Base-by-base conservation (phyloP, 2,888 invertebrate species). In the Mactromeris polynyma region DNA sequence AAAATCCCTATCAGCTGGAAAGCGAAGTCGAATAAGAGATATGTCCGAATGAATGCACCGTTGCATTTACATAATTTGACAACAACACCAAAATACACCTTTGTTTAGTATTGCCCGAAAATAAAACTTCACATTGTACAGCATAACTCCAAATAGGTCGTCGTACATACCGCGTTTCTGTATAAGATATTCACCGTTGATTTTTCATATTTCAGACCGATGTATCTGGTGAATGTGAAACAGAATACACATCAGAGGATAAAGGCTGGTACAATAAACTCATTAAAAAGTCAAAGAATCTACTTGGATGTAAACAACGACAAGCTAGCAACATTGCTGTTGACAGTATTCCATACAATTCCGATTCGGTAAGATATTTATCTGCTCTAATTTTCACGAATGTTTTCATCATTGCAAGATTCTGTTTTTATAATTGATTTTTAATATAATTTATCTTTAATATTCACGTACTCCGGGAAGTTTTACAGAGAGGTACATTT, bases 181-280 rank as follows among this genome's bases (percentile, higher is more conserved):
- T 46, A n/a, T n/a, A n/a, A n/a, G 6, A 58, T 58, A 58, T 58
- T 58, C 2, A 26, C 1, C 1, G 14, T 26, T 58, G 26, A n/a
- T 58, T 11, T 33, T 19, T 33, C 7, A 40, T 21, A 17, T 78
- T 54, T 79, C 94, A 97, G 97, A 97, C 97, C 95, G 99, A 99
- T 96, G 98, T 99, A 0, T 98, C 98, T 87, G 99, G 99, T 0
- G 97, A 97, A 31, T 99, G 99, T 95, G 97, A 98, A 81, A 98
- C 98, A 0, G 97, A 97, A 46, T 99, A 99, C 96, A 96, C 90
- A 17, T 93, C 94, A 14, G 90, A 94, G 2, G 91, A 94, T 14
- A 93, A 93, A 80, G 94, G 94, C 33, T 95, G 94, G 93, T 93
- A 94, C 83, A 92, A 91, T 4, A 87, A 89, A 79, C 93, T 93